Evolutionary conservation across 2,797 vertebrate species (phyloP), one percentile per base, ranked within the genome.

Genomic region (Galago senegalensis): DNA sequence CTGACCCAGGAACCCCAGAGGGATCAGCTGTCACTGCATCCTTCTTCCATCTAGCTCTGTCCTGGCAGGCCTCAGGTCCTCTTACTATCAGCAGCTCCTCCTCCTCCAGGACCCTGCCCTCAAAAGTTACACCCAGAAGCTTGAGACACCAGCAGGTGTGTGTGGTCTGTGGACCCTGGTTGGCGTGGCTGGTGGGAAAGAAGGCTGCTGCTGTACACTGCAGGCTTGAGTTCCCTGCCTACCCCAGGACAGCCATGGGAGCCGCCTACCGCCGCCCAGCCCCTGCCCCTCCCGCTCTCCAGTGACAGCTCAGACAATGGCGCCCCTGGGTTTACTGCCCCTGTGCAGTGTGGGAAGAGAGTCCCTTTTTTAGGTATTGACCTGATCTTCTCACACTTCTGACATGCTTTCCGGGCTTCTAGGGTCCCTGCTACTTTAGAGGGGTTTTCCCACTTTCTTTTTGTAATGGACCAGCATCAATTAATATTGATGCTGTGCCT

Each of bases 401-500:
- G 72, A 12, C 14, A n/a, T 1, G 7, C 46, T 46, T 58, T 88
- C 83, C n/a, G 83, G 70, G 53, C 83, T 83, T 67, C 67, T 77
- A 46, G 56, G 73, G 76, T 93, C 70, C 14, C 46, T 18, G 80
- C 37, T 81, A 82, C 77, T 43, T 93, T 88, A n/a, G 0, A 25
- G 81, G 65, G n/a, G 49, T 79, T 79, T 73, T 93, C 69, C 87
- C 88, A 61, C 65, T 89, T 46, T 85, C 81, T 69, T 63, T 82
- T 21, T 1, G 14, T 76, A 96, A 89, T 40, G 81, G 60, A 27
- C n/a, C 10, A 34, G 53, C 25, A n/a, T 72, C 96, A 89, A 94
- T 91, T 65, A 91, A 87, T 91, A 92, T 94, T 94, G 79, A 92
- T 76, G 86, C 16, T 65, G 29, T n/a, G 16, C 3, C 77, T 63